These are phyloP conservation scores for Phycodurus eques DNA, from an alignment of 2,113 vertebrate genomes.

Conservation along the genomic window DNA sequence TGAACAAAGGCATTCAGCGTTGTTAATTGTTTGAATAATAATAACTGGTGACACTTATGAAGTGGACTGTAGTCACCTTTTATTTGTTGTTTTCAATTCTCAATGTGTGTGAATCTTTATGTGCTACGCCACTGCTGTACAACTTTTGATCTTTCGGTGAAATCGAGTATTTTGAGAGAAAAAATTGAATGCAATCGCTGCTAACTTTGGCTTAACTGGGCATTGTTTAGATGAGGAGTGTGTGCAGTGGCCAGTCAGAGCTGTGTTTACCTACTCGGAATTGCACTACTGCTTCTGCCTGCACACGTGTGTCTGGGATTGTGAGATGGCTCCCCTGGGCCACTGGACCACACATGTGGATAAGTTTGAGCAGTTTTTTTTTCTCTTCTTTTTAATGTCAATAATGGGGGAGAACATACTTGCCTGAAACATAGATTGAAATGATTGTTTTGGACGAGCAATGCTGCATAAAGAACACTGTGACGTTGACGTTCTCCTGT, in stretches of 20 bases:
- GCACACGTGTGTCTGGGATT: conserved; percentile 75
- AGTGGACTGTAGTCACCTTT: too few relatives aligned
- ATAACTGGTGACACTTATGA: too few relatives aligned
- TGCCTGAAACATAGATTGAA: conserved; percentile 26
- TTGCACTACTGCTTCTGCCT: conserved; percentile 73
- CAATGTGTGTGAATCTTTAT: too few relatives aligned
- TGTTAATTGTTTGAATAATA: too few relatives aligned
- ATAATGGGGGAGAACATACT: conserved; percentile 23
- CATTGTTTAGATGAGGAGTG: conserved; percentile 58
- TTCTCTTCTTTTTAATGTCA: conserved; percentile 17
- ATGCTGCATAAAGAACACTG: background rate
- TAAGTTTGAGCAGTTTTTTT: conserved; percentile 46
- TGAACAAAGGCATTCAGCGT: too few relatives aligned
- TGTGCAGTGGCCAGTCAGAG: conserved; percentile 62
- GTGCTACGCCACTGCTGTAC: background rate
- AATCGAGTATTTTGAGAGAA: background rate
- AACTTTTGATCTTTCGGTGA: background rate
- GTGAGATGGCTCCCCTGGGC: conserved; percentile 72
- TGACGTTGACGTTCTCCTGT: conserved; percentile 10
- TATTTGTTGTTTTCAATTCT: too few relatives aligned
- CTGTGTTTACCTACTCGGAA: conserved; percentile 70
- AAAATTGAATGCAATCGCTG: background rate
- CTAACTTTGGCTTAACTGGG: conserved; percentile 21
- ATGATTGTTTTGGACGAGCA: conserved; percentile 4
- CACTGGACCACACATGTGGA: conserved; percentile 77